Conservation (phyloP, 2,113 vertebrate species). For the Ptyas mucosa region DNA sequence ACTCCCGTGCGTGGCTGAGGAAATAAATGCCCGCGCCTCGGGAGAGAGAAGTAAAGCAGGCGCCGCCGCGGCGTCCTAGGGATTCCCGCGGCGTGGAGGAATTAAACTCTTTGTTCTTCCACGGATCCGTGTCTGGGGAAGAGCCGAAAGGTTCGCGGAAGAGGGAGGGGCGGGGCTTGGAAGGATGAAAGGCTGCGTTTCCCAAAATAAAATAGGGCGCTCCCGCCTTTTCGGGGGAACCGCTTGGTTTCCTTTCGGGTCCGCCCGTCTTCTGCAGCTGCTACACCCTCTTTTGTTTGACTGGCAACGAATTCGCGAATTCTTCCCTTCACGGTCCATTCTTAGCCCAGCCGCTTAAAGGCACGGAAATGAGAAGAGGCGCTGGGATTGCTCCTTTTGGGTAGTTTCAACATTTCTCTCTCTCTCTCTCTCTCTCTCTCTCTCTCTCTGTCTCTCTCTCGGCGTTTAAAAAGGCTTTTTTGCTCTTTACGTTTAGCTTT, state of each 20-base stretch:
- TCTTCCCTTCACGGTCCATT: not conserved
- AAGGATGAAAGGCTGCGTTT: not conserved
- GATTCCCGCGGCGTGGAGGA: not conserved
- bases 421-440: not conserved
- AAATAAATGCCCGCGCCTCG: not conserved
- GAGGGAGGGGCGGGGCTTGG: not conserved
- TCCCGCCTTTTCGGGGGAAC: not conserved
- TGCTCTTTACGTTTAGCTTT: slow-evolving; percentile 22
- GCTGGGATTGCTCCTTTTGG: not conserved
- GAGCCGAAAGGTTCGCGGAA: not conserved
- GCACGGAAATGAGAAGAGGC: not conserved
- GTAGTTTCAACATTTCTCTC: not conserved
- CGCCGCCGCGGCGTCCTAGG: not conserved
- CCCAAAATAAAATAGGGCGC: not conserved
- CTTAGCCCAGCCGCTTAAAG: not conserved
- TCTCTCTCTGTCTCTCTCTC: not conserved
- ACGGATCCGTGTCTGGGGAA: not conserved
- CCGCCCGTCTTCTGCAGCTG: slow-evolving; percentile 35
- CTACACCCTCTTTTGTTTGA: slow-evolving; percentile 61
- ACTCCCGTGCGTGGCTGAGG: not conserved
- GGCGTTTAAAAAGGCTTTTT: not conserved
- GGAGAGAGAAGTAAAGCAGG: not conserved
- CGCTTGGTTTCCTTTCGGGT: slow-evolving; percentile 3
- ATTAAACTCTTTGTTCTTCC: slow-evolving; percentile 5
- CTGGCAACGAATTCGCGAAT: not conserved